These are phyloP conservation scores for Melanophora roralis DNA, from an alignment of 2,888 invertebrate species.

Conservation along the genomic window DNA sequence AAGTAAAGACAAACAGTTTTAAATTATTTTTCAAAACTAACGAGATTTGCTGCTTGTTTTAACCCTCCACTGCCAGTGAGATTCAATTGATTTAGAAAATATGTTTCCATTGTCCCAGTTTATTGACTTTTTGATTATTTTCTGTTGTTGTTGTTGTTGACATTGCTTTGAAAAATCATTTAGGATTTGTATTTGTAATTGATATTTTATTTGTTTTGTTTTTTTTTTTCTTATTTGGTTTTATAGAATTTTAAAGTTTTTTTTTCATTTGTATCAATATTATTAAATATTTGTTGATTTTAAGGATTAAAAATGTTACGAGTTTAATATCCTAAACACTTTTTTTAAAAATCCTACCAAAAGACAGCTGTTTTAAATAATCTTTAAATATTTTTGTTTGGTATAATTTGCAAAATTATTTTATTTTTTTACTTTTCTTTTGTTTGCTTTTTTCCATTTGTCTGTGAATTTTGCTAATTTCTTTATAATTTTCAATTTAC, in stretches of 20 bases:
- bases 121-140: slow-evolving; percentile 17
- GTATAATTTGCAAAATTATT: background rate
- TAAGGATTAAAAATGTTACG: slow-evolving; percentile 57
- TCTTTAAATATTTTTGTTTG: background rate
- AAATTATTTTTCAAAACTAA: slow-evolving; percentile 12
- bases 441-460: background rate
- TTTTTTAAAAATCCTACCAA: background rate
- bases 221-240: slow-evolving; percentile 32
- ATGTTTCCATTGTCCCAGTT: slow-evolving; percentile 13
- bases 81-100: slow-evolving; percentile 51
- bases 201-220: slow-evolving; percentile 61
- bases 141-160: background rate
- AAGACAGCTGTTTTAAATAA: slow-evolving; percentile 3
- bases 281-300: slow-evolving; percentile 51
- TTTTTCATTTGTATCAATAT: background rate
- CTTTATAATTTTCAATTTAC: slow-evolving; percentile 39
- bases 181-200: slow-evolving; percentile 61
- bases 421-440: background rate
- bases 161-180: slow-evolving; percentile 56
- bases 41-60: background rate
- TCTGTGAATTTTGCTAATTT: slow-evolving; percentile 34
- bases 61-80: slow-evolving; percentile 31
- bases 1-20: slow-evolving; percentile 40
- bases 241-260: background rate
- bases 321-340: background rate